Evolutionary conservation across 2,113 vertebrate genomes (phyloP), one percentile per base, ranked within the genome.

Genomic region (Daboia siamensis): DNA sequence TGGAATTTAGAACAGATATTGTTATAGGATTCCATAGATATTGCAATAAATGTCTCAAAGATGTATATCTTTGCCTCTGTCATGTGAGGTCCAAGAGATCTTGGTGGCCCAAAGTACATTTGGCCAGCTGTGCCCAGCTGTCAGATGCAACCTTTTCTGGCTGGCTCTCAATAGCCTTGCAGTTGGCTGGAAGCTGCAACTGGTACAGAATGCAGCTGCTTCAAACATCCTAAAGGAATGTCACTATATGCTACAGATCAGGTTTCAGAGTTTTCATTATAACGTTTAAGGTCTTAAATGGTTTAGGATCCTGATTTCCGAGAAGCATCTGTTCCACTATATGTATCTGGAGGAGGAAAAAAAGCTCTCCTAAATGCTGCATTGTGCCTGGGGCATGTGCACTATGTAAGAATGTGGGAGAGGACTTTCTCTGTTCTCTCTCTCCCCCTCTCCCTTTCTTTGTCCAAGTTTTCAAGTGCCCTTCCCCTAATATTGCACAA

Each of bases 21-120:
- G 54, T 52, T 85, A 29, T 89, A 80, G 87, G 92, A 94, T 93
- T 84, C 48, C 69, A 94, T 93, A 93, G 51, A 64, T 93, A 94
- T 51, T 85, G 11, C 6, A 59, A 44, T 26, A 44, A 24, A 59
- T 23, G 39, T 46, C 33, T 89, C 55, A 13, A 56, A 21, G 39
- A 33, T 21, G 4, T 10, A 51, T 51, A 26, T 39, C n/a, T 80
- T 13, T 86, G 5, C 17, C n/a, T 23, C 64, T 74, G 64, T 74
- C 64, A 74, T 74, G 29, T 17, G n/a, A 74, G 64, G n/a, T n/a
- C 13, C 64, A 74, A 74, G 13, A 33, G 64, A 74, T 17, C 64
- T 74, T 74, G n/a, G 64, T 69, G 64, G 64, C n/a, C 64, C 64
- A 69, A n/a, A 69, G 64, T 33, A 33, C 64, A 74, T 74, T 74